Conservation (phyloP, 1,140 invertebrate species). For the Potamilus streckersoni region DNA sequence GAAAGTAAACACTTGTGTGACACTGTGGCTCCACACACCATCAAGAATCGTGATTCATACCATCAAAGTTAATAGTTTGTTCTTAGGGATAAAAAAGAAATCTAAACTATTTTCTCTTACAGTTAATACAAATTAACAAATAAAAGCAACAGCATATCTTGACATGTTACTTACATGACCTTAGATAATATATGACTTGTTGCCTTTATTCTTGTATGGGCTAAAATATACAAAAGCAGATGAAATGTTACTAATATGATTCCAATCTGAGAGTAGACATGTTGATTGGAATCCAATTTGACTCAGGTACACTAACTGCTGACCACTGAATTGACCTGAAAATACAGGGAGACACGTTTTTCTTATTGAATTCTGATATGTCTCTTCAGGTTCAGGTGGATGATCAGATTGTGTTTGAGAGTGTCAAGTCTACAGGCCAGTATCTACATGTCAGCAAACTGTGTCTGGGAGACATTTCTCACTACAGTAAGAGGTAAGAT, state of each 20-base stretch:
- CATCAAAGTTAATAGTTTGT: no score
- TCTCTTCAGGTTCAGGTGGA: slow-evolving; percentile 61
- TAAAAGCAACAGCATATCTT: background rate
- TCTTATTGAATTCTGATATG: slow-evolving; percentile 1
- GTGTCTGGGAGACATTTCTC: slow-evolving; percentile 36
- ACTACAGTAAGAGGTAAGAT: slow-evolving; percentile 53
- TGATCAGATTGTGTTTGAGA: slow-evolving; percentile 65
- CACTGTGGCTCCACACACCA: no score
- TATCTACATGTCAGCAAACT: slow-evolving; percentile 61
- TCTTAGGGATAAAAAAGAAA: no score
- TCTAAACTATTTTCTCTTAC: background rate
- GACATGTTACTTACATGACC: background rate
- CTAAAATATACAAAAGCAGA: background rate
- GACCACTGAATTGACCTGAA: background rate
- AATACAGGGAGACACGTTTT: background rate
- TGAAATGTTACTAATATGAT: background rate
- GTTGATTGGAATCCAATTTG: background rate
- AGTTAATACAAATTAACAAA: slow-evolving; percentile 1
- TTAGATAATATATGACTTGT: background rate
- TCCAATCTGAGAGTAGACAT: background rate
- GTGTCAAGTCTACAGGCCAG: slow-evolving; percentile 61
- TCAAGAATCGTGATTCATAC: no score
- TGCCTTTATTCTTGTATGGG: background rate
- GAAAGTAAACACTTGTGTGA: no score
- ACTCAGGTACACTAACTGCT: no score